phyloP scores from a whole-genome alignment of 2,888 invertebrate genomes.

The Anthophora plumipes region DNA sequence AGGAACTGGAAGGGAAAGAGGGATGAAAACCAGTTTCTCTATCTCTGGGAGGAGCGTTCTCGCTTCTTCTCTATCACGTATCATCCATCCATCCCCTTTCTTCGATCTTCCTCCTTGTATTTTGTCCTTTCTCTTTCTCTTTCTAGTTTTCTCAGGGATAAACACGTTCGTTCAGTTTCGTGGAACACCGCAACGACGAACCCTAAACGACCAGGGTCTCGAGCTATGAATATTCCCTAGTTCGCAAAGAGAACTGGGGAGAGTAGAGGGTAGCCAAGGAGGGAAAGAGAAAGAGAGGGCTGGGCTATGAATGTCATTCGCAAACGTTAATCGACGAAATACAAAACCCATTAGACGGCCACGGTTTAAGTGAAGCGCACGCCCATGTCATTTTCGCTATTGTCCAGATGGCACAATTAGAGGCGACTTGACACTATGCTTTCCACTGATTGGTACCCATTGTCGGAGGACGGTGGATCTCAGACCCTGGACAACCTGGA shows the following conservation, averaged over 20 bases:
- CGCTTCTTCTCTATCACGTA: conserved; percentile 25
- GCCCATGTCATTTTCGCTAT: conserved; percentile 77
- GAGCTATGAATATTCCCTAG: conserved; percentile 66
- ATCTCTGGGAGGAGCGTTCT: conserved; percentile 38
- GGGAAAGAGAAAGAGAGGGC: conserved; percentile 4
- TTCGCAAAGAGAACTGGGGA: conserved; percentile 9
- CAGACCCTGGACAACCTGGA: conserved; percentile 11
- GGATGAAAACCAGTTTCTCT: conserved; percentile 63
- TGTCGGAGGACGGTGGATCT: conserved; percentile 44
- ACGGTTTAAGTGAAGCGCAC: conserved; percentile 59
- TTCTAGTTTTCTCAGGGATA: conserved; percentile 37
- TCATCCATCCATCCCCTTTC: conserved; percentile 21
- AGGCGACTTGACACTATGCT: conserved; percentile 67
- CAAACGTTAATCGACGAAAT: conserved; percentile 77
- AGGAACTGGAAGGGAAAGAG: conserved; percentile 36
- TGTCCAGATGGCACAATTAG: conserved; percentile 71
- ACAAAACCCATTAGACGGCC: conserved; percentile 76
- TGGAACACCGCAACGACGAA: conserved; percentile 47
- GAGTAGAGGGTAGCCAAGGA: conserved; percentile 27
- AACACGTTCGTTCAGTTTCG: neutral
- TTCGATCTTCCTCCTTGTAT: conserved; percentile 1
- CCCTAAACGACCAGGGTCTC: conserved; percentile 22
- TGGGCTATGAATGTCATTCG: conserved; percentile 75
- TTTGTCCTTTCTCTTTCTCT: neutral
- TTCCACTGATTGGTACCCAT: conserved; percentile 65